Base-by-base conservation (phyloP, 1,140 invertebrate species). In the Ceratina japonica region DNA sequence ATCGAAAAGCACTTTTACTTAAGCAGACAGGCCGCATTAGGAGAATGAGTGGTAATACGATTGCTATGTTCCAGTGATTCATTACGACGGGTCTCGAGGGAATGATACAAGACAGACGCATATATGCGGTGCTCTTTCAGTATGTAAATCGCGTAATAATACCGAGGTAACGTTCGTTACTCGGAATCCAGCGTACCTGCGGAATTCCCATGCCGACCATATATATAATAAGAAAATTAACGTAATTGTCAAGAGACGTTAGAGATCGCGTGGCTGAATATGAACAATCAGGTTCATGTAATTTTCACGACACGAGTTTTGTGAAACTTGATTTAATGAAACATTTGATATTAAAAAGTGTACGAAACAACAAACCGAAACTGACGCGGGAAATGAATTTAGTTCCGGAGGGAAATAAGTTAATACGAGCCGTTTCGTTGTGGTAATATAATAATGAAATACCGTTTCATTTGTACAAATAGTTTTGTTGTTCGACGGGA, bases 111-210 rank as follows among this genome's bases (percentile, higher is more conserved):
- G 20, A 31, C 2, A 51, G 20, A 64, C 51, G 51, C 51, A 54
- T 37, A 44, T 37, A 37, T 7, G 37, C 31, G 16, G 12, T 64
- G 24, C 37, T 37, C 37, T 37, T n/a, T 2, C 20, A 0, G 16
- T 16, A 70, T 70, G 54, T 22, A 70, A 70, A 70, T 58, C n/a
- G 31, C 13, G 27, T 27, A 62, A 63, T 62, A 51, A 65, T 65
- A 16, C 13, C 5, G 1, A 52, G 24, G 31, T 51, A 63, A 52
- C 20, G 8, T 27, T 15, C 24, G 8, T 52, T 31, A 52, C 4
- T 20, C 24, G 44, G 44, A 16, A 63, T 20, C 59, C 13, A 63
- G 16, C 20, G 24, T 62, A n/a, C n/a, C n/a, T n/a, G n/a, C n/a
- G n/a, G 16, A 22, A 75, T 37, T 65, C 20, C 16, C 62, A 13